phyloP scores from a whole-genome alignment of 2,113 vertebrate genomes.

The Erythrocebus patas region DNA sequence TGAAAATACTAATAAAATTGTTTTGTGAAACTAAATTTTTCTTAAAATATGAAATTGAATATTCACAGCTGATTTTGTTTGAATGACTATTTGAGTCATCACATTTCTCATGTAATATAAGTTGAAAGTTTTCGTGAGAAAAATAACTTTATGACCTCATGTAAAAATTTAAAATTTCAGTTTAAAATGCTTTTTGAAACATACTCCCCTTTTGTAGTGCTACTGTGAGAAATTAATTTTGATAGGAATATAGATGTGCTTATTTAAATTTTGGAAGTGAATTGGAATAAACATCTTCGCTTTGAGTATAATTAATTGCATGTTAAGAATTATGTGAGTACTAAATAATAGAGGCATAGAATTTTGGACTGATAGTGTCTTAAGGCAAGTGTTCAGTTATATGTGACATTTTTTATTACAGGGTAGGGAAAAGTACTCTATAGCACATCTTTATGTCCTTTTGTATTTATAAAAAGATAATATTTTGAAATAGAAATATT shows the following conservation, averaged over 20 bases:
- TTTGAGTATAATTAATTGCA: constrained; percentile 39
- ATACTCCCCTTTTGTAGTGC: constrained; percentile 11
- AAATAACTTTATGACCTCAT: constrained; percentile 1
- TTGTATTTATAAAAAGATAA: neutral
- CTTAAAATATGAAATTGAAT: constrained; percentile 44
- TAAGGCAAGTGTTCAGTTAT: constrained; percentile 4
- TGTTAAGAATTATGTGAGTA: constrained; percentile 36
- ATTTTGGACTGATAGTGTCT: constrained; percentile 1
- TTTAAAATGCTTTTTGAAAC: constrained; percentile 53
- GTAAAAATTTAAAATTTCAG: constrained; percentile 42
- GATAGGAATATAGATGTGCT: neutral
- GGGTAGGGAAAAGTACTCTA: neutral
- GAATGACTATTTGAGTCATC: constrained; percentile 37
- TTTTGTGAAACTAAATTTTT: constrained; percentile 3
- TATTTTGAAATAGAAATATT: constrained; percentile 39
- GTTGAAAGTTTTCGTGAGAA: constrained; percentile 28
- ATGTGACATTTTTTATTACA: neutral
- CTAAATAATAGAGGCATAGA: neutral
- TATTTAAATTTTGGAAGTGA: constrained; percentile 48
- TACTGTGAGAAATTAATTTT: constrained; percentile 50
- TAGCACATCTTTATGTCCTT: neutral
- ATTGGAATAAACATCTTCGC: constrained; percentile 32
- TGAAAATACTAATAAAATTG: constrained; percentile 53
- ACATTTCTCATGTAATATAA: constrained; percentile 27
- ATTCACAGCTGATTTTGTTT: constrained; percentile 46